Evolutionary conservation across 2,797 vertebrate species (phyloP).

Genomic region (Trematomus bernacchii): DNA sequence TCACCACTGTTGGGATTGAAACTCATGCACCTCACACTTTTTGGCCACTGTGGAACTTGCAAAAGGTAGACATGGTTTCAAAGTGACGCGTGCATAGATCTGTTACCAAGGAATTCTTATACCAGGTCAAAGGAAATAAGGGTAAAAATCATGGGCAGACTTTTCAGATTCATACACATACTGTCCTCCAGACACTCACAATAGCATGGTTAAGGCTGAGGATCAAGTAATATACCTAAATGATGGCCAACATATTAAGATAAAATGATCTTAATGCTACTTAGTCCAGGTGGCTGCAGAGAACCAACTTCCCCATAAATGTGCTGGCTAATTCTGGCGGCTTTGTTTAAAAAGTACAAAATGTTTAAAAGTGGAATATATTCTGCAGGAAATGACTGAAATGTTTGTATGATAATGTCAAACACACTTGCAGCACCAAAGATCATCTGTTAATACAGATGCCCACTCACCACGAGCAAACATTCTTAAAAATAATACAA

Average conservation of each 20-base stretch:
- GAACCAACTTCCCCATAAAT: conserved; percentile 17
- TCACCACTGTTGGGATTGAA: conserved; percentile 20
- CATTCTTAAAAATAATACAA: conserved; percentile 30
- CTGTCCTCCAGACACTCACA: conserved; percentile 31
- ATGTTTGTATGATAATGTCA: conserved; percentile 9
- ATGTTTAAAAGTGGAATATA: conserved; percentile 21
- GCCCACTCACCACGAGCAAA: conserved; percentile 10
- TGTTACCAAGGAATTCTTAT: conserved; percentile 33
- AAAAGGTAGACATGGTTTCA: conserved; percentile 56
- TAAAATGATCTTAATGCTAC: conserved; percentile 21
- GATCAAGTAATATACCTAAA: conserved; percentile 38
- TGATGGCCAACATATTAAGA: conserved; percentile 12
- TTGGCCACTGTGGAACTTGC: conserved; percentile 50
- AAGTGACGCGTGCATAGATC: conserved; percentile 77
- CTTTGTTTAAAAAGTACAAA: conserved; percentile 56
- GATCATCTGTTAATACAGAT: conserved; percentile 32
- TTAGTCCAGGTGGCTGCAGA: background rate
- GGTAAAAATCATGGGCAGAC: conserved; percentile 19
- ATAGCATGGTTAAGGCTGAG: conserved; percentile 64
- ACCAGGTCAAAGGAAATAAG: conserved; percentile 4
- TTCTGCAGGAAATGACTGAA: conserved; percentile 10
- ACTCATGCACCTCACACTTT: conserved; percentile 37
- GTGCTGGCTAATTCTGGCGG: conserved; percentile 28
- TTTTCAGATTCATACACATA: conserved; percentile 24
- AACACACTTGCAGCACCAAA: conserved; percentile 49